A percentile compares a stretch with the other conserved stretches of the same genome.
phyloP scores from a whole-genome alignment of 2,888 invertebrate species.

The Pardosa pseudoannulata region DNA sequence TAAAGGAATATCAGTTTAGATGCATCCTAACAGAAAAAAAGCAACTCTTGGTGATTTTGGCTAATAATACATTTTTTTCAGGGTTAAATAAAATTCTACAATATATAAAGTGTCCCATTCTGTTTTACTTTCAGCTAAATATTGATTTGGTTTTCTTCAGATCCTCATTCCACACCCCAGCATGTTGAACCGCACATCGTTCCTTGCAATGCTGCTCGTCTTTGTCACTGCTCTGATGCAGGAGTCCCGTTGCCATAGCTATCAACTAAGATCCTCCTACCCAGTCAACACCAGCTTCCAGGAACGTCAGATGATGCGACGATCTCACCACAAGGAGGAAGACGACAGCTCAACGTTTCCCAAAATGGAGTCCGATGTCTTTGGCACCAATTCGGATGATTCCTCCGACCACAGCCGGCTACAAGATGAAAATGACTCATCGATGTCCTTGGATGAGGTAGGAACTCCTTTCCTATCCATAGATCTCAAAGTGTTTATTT shows the following conservation, averaged over 20 bases:
- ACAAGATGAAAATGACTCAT: conserved; percentile 58
- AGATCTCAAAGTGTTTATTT: too few species aligned
- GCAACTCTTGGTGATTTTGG: too few species aligned
- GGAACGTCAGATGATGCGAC: conserved; percentile 30
- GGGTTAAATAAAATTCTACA: too few species aligned
- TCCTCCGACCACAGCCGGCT: conserved; percentile 30
- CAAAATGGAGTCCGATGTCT: conserved; percentile 37
- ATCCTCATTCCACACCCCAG: neutral
- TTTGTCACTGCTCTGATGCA: conserved; percentile 13
- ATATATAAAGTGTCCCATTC: too few species aligned
- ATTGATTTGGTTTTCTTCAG: neutral
- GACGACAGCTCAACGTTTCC: conserved; percentile 19
- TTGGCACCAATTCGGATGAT: conserved; percentile 32
- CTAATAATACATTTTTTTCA: too few species aligned
- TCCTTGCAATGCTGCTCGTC: neutral
- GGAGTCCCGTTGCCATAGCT: conserved; percentile 32
- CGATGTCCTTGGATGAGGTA: conserved; percentile 45
- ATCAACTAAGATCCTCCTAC: conserved; percentile 38
- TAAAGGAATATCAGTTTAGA: too few species aligned
- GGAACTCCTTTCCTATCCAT: neutral
- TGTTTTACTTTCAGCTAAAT: too few species aligned
- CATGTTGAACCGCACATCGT: neutral
- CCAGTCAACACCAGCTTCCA: conserved; percentile 29
- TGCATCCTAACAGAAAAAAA: too few species aligned
- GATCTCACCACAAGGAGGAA: conserved; percentile 22